phyloP scores from a whole-genome alignment of 1,140 invertebrate species.

The Parasteatoda tepidariorum region DNA sequence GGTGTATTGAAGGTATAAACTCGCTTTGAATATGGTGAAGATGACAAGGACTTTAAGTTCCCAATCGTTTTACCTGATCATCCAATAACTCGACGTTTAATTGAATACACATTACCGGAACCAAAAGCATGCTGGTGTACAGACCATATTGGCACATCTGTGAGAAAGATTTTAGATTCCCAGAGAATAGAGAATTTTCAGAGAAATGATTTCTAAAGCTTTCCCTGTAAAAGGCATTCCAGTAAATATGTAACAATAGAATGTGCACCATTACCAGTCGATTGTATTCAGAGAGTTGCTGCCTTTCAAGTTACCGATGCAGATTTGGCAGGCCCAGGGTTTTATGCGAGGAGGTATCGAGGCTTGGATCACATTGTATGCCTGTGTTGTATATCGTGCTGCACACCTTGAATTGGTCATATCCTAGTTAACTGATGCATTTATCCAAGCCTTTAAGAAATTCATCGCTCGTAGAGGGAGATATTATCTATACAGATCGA shows the following conservation, averaged over 20 bases:
- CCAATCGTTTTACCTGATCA: too few species aligned
- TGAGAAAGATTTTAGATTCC: constrained; percentile 12
- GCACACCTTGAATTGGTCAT: constrained; percentile 67
- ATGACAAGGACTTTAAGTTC: background rate
- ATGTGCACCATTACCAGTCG: background rate
- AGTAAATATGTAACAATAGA: background rate
- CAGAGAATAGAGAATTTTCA: background rate
- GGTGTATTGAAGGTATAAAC: background rate
- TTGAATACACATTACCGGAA: background rate
- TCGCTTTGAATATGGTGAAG: background rate
- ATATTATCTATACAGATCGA: background rate
- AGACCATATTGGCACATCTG: background rate
- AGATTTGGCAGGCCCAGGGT: background rate
- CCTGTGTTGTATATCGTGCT: constrained; percentile 65
- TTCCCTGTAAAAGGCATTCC: background rate
- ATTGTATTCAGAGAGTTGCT: background rate
- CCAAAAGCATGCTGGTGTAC: background rate
- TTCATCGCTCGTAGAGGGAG: background rate
- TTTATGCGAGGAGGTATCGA: background rate
- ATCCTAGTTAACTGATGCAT: constrained; percentile 60
- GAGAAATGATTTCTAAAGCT: background rate
- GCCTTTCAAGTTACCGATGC: background rate
- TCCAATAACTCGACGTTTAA: background rate
- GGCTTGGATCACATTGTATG: background rate
- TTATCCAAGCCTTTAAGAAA: constrained; percentile 1